Percentiles rank a stretch among this genome's conserved stretches.
These are phyloP conservation scores for Helogale parvula DNA, from an alignment of 2,113 vertebrate species.

Conservation along the genomic window DNA sequence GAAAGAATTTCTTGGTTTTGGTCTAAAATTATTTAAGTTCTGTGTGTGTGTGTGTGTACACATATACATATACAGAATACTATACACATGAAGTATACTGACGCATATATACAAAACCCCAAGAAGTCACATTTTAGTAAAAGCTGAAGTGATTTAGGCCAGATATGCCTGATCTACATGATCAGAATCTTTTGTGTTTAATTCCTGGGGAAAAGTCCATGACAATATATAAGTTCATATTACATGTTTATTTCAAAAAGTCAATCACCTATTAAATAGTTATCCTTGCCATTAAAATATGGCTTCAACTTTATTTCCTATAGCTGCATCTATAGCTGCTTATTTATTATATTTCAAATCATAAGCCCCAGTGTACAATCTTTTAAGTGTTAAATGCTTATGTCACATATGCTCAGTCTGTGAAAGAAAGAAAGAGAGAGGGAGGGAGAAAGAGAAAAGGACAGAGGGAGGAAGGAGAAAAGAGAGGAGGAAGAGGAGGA, in stretches of 20 bases:
- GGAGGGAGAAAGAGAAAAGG: fast-evolving
- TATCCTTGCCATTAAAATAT: not conserved
- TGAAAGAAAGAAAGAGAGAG: not conserved
- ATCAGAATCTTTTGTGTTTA: not conserved
- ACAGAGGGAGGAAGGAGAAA: fast-evolving
- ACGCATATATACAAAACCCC: not conserved
- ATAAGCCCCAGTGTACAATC: not conserved
- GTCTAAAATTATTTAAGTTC: conserved; percentile 26
- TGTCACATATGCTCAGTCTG: not conserved
- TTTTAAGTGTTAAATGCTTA: not conserved
- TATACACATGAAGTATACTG: not conserved
- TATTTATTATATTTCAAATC: not conserved
- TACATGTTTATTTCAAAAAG: not conserved
- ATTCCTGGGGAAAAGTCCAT: not conserved
- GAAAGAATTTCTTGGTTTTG: not conserved
- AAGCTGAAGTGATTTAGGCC: not conserved
- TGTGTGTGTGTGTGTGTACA: no score
- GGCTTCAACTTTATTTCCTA: not conserved
- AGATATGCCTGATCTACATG: not conserved
- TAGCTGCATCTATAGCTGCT: not conserved
- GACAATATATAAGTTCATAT: not conserved
- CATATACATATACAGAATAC: not conserved
- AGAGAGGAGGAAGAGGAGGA: no score
- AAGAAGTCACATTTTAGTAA: not conserved
- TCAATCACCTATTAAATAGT: not conserved